phyloP scores from a whole-genome alignment of 1,140 invertebrate species.

The Stenopsyche tienmushanensis region DNA sequence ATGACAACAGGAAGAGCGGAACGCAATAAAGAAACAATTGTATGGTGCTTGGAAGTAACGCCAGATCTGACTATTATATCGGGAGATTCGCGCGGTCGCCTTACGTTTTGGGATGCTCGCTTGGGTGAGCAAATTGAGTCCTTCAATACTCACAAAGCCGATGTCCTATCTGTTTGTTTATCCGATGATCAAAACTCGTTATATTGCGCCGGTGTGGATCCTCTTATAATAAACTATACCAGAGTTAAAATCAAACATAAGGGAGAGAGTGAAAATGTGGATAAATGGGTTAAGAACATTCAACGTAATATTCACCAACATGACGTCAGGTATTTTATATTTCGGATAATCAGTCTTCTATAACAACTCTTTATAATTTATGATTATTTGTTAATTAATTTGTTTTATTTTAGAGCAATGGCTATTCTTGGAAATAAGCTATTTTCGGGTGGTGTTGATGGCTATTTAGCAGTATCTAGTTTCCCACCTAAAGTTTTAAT shows the following conservation, averaged over 20 bases:
- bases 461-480: conserved; percentile 68
- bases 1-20: conserved; percentile 69
- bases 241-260: conserved; percentile 60
- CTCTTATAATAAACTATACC: conserved; percentile 70
- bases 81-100: conserved; percentile 83
- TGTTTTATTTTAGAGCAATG: conserved; percentile 58
- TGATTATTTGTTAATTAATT: background rate
- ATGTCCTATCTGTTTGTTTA: conserved; percentile 72
- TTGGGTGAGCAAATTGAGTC: conserved; percentile 74
- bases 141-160: conserved; percentile 74
- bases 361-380: background rate
- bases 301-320: conserved; percentile 79
- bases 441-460: conserved; percentile 78
- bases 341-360: background rate
- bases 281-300: conserved; percentile 77
- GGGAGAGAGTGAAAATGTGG: conserved; percentile 52
- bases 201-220: conserved; percentile 81
- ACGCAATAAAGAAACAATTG: conserved; percentile 70
- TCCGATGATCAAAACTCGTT: conserved; percentile 70
- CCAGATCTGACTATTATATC: conserved; percentile 83
- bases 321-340: conserved; percentile 64
- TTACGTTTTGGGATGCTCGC: conserved; percentile 85
- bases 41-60: conserved; percentile 81
- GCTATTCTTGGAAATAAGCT: conserved; percentile 64
- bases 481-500: conserved; percentile 65